phyloP scores from a whole-genome alignment of 2,888 invertebrate genomes.

The Sphecodes monilicornis region DNA sequence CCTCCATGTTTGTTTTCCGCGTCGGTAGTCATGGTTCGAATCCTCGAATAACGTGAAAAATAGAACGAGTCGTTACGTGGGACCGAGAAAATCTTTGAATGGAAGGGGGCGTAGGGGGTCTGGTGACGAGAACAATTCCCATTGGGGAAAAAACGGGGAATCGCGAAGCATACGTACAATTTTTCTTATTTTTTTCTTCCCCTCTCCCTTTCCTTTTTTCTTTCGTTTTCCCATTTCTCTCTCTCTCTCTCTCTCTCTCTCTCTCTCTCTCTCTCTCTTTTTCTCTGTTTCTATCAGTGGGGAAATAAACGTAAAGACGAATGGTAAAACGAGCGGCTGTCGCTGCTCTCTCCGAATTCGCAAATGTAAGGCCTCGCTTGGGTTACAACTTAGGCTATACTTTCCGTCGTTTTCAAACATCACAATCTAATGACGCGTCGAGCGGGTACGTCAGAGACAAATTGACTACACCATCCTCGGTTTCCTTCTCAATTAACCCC shows the following conservation, averaged over 20 bases:
- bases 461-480: constrained; percentile 44
- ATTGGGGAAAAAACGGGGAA: background rate
- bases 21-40: constrained; percentile 41
- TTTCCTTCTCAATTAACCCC: background rate
- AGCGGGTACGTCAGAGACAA: constrained; percentile 28
- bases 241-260: background rate
- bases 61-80: constrained; percentile 12
- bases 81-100: constrained; percentile 10
- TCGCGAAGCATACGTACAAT: background rate
- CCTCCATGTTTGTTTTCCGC: constrained; percentile 37
- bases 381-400: constrained; percentile 70
- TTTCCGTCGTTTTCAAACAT: constrained; percentile 67
- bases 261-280: background rate
- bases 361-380: constrained; percentile 72
- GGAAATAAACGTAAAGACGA: constrained; percentile 24
- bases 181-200: background rate
- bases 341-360: constrained; percentile 56
- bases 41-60: constrained; percentile 27
- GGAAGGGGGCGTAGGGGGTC: background rate
- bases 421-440: constrained; percentile 58
- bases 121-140: constrained; percentile 32
- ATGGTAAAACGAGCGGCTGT: constrained; percentile 19
- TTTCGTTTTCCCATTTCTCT: background rate
- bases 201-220: background rate
- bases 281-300: background rate